A percentile compares a stretch with the other conserved stretches of the same genome.
These are phyloP conservation scores for Microplitis deprimator DNA, from an alignment of 2,888 invertebrate species.

Conservation along the genomic window DNA sequence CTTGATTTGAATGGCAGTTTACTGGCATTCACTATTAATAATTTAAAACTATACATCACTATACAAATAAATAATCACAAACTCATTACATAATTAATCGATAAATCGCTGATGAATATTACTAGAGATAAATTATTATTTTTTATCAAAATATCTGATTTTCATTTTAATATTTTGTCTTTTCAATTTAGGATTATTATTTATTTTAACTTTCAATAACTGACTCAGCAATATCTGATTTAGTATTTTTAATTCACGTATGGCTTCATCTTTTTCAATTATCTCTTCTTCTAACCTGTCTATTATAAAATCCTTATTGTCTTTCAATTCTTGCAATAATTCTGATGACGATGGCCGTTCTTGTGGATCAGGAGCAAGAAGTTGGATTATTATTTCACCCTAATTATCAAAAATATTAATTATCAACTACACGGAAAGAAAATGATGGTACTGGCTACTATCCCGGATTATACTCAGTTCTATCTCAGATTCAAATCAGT, in stretches of 20 bases:
- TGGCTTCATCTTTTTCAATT: slow-evolving; percentile 49
- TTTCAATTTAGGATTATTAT: too few relatives aligned
- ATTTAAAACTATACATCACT: too few relatives aligned
- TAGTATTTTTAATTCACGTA: slow-evolving; percentile 48
- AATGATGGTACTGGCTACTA: not conserved
- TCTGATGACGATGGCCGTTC: slow-evolving; percentile 76
- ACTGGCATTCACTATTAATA: too few relatives aligned
- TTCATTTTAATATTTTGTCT: not conserved
- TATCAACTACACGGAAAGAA: not conserved
- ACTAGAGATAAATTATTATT: not conserved
- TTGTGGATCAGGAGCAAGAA: slow-evolving; percentile 74
- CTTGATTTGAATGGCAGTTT: not conserved
- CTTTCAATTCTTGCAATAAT: slow-evolving; percentile 74
- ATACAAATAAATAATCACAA: too few relatives aligned
- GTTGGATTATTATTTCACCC: slow-evolving; percentile 76
- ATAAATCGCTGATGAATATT: not conserved
- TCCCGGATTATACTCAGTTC: too few relatives aligned
- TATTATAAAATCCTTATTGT: slow-evolving; percentile 70
- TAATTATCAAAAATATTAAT: slow-evolving; percentile 45
- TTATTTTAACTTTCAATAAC: slow-evolving; percentile 40
- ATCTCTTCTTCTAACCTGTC: slow-evolving; percentile 54
- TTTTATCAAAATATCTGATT: not conserved
- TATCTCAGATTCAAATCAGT: too few relatives aligned
- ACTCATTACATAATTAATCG: too few relatives aligned
- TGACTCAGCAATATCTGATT: slow-evolving; percentile 47